A percentile compares a stretch with the other conserved stretches of the same genome.
Evolutionary conservation across 2,113 vertebrate species (phyloP).

Genomic region (Tylochromis polylepis): DNA sequence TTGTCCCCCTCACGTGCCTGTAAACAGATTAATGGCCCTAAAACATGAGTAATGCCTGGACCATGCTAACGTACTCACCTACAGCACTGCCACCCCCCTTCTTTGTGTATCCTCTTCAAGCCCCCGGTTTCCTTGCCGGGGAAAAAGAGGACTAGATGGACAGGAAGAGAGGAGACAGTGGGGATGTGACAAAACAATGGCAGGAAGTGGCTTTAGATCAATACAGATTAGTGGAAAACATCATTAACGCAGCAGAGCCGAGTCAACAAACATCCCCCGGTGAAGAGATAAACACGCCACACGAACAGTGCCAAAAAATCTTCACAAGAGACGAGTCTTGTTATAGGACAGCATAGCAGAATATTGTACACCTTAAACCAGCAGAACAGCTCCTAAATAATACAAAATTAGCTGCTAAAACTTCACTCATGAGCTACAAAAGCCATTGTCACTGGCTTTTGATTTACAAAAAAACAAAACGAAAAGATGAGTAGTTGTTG

Average conservation of each 20-base stretch:
- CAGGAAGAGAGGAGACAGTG: conserved; percentile 72
- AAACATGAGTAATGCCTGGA: not conserved
- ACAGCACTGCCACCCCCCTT: not conserved
- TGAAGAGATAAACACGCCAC: conserved; percentile 54
- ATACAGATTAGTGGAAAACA: conserved; percentile 60
- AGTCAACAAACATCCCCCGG: conserved; percentile 49
- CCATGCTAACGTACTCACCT: not conserved
- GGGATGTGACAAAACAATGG: conserved; percentile 71
- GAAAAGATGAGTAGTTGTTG: not conserved
- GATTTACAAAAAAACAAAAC: not conserved
- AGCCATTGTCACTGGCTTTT: not conserved
- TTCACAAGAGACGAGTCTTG: not conserved
- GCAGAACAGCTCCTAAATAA: not conserved
- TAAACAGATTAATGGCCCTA: not conserved
- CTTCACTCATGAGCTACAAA: not conserved
- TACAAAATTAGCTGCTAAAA: not conserved
- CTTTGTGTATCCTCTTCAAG: conserved; percentile 52
- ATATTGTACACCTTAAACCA: not conserved
- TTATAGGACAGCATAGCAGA: not conserved
- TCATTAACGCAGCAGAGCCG: conserved; percentile 25
- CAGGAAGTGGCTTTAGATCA: conserved; percentile 72
- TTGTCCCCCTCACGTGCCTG: not conserved
- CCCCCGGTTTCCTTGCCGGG: conserved; percentile 57
- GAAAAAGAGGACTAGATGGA: conserved; percentile 55
- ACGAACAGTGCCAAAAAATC: conserved; percentile 2